Base-by-base conservation (phyloP, 2,888 invertebrate species). In the Nephrotoma guestfalica region DNA sequence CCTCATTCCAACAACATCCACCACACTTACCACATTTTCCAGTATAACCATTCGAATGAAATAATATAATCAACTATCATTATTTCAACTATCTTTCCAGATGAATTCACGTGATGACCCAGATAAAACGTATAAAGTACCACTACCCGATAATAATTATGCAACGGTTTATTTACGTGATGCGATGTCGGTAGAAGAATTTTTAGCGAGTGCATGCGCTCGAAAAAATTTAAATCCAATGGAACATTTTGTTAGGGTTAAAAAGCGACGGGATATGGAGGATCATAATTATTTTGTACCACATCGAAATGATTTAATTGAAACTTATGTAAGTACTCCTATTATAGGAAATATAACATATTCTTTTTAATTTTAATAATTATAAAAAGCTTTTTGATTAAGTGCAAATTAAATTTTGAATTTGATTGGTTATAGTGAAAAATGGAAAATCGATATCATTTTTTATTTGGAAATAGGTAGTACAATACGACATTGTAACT, bases 231-330 rank as follows among this genome's bases (percentile, higher is more conserved):
- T 99, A 88, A 97, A 97, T 92, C 96, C 98, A 51, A 96, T 97
- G 92, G 98, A 99, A 91, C 98, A 98, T 92, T 99, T 98, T 92
- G 97, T 99, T 87, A 94, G 98, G 89, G 97, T 98, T 88, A 97
- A 97, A 93, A 97, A 98, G 91, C 95, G 98, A 89, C 94, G 96
- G 89, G 98, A 98, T 90, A 97, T 97, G 95, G 98, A 98, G 91
- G 97, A 97, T 92, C 97, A 97, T 92, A 97, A 97, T 92, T 98
- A 97, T 92, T 97, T 97, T 92, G 98, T 98, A 90, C 98, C 98
- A 87, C 97, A 98, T 91, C 95, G 97, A 89, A 96, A 96, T 90
- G 98, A 98, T 92, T 95, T 96, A 90, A 97, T 99, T 90, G 98
- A 98, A 92, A 97, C 97, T 91, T 97, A 98, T 92, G 98, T 98